Evolutionary conservation across 2,888 invertebrate species (phyloP).

Genomic region (Apodemia zela): DNA sequence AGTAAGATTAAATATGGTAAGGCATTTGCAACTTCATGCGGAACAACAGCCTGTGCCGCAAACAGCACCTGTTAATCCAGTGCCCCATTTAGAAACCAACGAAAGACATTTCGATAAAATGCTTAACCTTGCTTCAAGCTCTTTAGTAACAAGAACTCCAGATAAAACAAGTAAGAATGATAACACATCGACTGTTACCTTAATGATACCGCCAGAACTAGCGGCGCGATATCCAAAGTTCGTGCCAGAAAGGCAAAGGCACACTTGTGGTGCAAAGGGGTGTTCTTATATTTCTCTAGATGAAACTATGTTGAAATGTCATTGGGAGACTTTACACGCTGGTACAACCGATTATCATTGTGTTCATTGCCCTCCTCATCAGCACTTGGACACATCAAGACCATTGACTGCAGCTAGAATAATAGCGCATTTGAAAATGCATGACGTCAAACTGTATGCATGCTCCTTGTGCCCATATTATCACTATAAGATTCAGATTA

Average conservation of each 20-base stretch:
- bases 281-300: conserved; percentile 87
- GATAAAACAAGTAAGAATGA: conserved; percentile 40
- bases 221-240: conserved; percentile 62
- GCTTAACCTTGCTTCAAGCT: conserved; percentile 90
- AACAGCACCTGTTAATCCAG: conserved; percentile 89
- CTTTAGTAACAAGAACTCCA: conserved; percentile 45
- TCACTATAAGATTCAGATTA: conserved; percentile 80
- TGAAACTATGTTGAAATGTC: conserved; percentile 85
- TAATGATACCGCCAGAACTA: conserved; percentile 41
- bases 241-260: conserved; percentile 79
- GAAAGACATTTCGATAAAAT: conserved; percentile 92
- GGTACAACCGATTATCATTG: conserved; percentile 82
- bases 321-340: conserved; percentile 86
- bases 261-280: conserved; percentile 85
- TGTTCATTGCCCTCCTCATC: conserved; percentile 84
- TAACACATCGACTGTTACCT: conserved; percentile 25
- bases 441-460: conserved; percentile 86
- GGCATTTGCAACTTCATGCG: conserved; percentile 85
- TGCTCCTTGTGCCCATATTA: conserved; percentile 85
- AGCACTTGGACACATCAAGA: conserved; percentile 64
- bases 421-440: conserved; percentile 86
- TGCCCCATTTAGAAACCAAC: conserved; percentile 87
- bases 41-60: conserved; percentile 83
- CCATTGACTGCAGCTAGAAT: conserved; percentile 82
- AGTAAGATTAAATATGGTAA: conserved; percentile 85